These are phyloP conservation scores for Drosophila gaucha DNA, from an alignment of 2,888 invertebrate species.

Conservation along the genomic window DNA sequence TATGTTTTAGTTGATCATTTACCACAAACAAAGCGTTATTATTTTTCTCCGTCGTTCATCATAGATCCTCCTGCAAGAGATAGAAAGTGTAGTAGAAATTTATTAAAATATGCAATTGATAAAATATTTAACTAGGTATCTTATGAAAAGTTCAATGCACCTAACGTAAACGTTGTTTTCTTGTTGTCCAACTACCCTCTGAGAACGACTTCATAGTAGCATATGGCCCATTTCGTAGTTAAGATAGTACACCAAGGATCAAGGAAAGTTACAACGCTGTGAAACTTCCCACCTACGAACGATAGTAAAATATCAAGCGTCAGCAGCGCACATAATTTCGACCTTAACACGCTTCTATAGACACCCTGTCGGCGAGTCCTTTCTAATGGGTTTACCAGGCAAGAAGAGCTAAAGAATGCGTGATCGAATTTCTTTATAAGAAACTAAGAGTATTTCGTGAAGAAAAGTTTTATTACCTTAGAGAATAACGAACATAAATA, in stretches of 20 bases:
- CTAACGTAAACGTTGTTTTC: slow-evolving; percentile 18
- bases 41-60: slow-evolving; percentile 83
- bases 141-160: slow-evolving; percentile 70
- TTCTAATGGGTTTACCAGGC: not conserved
- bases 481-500: too few relatives aligned
- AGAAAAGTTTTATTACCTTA: not conserved
- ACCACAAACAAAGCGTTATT: slow-evolving; percentile 84
- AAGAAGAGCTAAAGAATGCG: not conserved
- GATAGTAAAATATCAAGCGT: slow-evolving; percentile 30
- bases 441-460: not conserved
- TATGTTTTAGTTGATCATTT: slow-evolving; percentile 44
- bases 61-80: slow-evolving; percentile 82
- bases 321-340: slow-evolving; percentile 67
- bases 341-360: slow-evolving; percentile 52
- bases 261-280: slow-evolving; percentile 44
- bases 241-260: slow-evolving; percentile 36
- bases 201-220: slow-evolving; percentile 31
- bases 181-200: slow-evolving; percentile 53
- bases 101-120: slow-evolving; percentile 14
- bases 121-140: slow-evolving; percentile 4
- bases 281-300: slow-evolving; percentile 61
- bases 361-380: slow-evolving; percentile 4
- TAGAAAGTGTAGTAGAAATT: slow-evolving; percentile 4
- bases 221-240: slow-evolving; percentile 58
- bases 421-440: not conserved